Base-by-base conservation (phyloP, 2,888 invertebrate genomes). In the Podotricha telesiphe region DNA sequence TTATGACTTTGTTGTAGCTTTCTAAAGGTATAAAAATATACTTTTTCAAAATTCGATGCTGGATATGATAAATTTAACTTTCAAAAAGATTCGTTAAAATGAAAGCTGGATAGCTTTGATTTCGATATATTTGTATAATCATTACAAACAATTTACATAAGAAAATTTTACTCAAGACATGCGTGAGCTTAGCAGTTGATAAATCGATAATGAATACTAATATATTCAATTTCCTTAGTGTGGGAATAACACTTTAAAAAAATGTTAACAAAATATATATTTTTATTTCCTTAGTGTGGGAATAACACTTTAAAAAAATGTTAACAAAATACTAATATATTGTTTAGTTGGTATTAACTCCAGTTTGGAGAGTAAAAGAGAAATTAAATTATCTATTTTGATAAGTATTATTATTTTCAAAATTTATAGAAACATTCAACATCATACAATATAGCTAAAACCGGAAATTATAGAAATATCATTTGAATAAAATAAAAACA, bases 1-100 rank as follows among this genome's bases (percentile, higher is more conserved):
- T 59, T 45, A 59, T 11, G 42, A 59, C n/a, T n/a, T n/a, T n/a
- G n/a, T 45, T 45, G 22, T n/a, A 59, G 45, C 59, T 59, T 59
- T 59, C 59, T 45, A 59, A 59, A 59, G 7, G 5, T 17, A 10
- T n/a, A 22, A 45, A 59, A 45, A 11, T 17, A n/a, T 28, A 15
- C 7, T 28, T 55, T 55, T 55, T 55, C 0, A 55, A 55, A 55
- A 55, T 34, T 28, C 17, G 11, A 0, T 55, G 28, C 4, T 17
- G 11, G 13, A 6, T 55, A 19, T 34, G 11, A 55, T 11, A 34
- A 34, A 55, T 42, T 42, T 42, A 13, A 42, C 13, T 42, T 42
- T 42, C 37, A 37, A 37, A 37, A 37, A 10, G 10, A 6, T 11
- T 2, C 42, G 2, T 37, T 13, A 13, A 42, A 37, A 8, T 37